Base-by-base conservation (phyloP, 1,140 invertebrate genomes). In the Scaptomyza graminum region DNA sequence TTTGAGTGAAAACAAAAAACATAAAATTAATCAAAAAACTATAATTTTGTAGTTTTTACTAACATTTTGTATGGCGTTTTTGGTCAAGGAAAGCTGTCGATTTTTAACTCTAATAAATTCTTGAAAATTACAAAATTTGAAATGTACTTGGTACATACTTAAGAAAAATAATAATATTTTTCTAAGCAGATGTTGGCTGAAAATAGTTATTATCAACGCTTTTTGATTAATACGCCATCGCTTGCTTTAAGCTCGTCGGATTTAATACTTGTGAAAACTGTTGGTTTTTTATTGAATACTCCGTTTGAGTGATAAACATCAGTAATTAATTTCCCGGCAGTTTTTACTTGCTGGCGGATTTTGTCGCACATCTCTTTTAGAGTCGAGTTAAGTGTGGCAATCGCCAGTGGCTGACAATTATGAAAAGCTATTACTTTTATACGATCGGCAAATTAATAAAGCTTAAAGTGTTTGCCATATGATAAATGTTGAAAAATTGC, bases 361-460 rank as follows among this genome's bases (percentile, higher is more conserved):
- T 69, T 69, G 66, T 69, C 66, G 62, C 63, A 31, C 59, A 69
- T 69, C 67, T 54, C 22, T 22, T 11, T 22, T 11, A 8, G 15
- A 28, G 43, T 15, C 22, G 25, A 18, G 41, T 22, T 47, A 41
- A 52, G 63, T 65, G 52, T 5, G 54, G 18, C 16, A 52, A 28
- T 6, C 25, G 28, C 41, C 62, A 57, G 18, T 55, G 41, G 15
- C 52, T 57, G 56, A 61, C 62, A 66, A 71, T 75, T 66, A 75
- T 55, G 43, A 69, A 46, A 44, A 74, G 65, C 68, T 76, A 65
- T 79, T 78, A 85, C 74, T 63, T 76, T 61, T 67, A 63, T 74
- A 77, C 73, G 80, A 80, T 85, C 74, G 80, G 60, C 56, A 57
- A 85, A 84, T 84, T 84, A 84, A 84, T 84, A 84, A 84, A 59